Evolutionary conservation across 2,888 invertebrate species (phyloP).

Genomic region (Scrobipalpa atriplicella): DNA sequence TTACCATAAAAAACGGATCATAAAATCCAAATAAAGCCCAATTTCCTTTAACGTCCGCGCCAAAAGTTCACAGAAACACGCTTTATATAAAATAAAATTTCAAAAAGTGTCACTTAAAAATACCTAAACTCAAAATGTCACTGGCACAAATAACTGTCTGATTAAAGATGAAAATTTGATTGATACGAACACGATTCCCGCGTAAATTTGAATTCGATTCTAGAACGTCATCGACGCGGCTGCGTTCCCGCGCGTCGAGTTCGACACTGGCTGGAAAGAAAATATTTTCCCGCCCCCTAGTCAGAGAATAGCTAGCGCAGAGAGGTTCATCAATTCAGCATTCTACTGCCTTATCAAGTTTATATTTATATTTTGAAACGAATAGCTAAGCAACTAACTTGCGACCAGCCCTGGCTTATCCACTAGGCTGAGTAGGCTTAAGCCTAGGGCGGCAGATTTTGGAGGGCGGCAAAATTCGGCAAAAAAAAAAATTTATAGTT

Average conservation of each 20-base stretch:
- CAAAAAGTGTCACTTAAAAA: constrained; percentile 23
- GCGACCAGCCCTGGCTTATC: too few relatives aligned
- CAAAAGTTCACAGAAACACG: constrained; percentile 13
- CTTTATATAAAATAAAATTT: constrained; percentile 22
- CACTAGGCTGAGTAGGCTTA: too few relatives aligned
- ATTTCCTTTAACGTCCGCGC: constrained; percentile 33
- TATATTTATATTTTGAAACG: too few relatives aligned
- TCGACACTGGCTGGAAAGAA: constrained; percentile 62
- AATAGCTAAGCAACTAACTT: too few relatives aligned
- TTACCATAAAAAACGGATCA: constrained; percentile 38
- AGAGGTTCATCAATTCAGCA: constrained; percentile 26
- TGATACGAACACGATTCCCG: constrained; percentile 38
- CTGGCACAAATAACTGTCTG: constrained; percentile 30
- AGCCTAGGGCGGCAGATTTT: too few relatives aligned
- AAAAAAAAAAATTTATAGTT: too few relatives aligned
- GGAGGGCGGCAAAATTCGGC: too few relatives aligned
- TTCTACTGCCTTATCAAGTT: background rate
- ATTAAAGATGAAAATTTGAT: constrained; percentile 28
- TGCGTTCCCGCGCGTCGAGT: constrained; percentile 54
- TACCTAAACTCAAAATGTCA: constrained; percentile 16
- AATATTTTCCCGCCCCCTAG: constrained; percentile 65
- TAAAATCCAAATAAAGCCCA: constrained; percentile 43
- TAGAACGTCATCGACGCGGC: constrained; percentile 49
- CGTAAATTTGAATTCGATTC: constrained; percentile 41
- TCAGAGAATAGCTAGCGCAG: constrained; percentile 51